Base-by-base conservation (phyloP, 2,797 vertebrate species). In the Heteromormyrus szaboi region DNA sequence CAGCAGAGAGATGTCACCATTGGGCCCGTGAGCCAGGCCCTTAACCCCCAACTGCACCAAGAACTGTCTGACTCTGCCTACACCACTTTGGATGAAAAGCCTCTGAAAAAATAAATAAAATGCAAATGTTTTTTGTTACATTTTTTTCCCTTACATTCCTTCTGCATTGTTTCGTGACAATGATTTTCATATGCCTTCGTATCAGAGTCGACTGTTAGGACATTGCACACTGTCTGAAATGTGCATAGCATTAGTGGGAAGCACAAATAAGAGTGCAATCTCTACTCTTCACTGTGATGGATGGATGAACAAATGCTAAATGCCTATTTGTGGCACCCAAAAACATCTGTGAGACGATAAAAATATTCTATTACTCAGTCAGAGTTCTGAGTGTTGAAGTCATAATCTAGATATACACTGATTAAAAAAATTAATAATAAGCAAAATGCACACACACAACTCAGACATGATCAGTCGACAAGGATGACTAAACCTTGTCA, bases 401-500 rank as follows among this genome's bases (percentile, higher is more conserved):
- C 53, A 86, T 56, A 37, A 37, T 86, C 50, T 37, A 54, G 5
- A 19, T 33, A 41, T 33, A 19, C 48, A 25, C 44, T 85, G 25
- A 46, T 81, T 2, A 1, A 44, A 29, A 85, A 51, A 50, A 29
- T 14, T 9, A 51, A 41, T 53, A 11, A 7, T 76, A 76, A 41
- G 33, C 33, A 76, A 56, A 44, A 81, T 56, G 48, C 29, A 79
- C 48, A 44, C 7, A 88, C 14, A 76, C 46, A 68, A 46, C 88
- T 44, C 19, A 51, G 81, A 51, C 5, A 22, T 53, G n/a, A 33
- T 33, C n/a, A 37, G 33, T 54, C 46, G 33, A 19, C 12, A 46
- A 56, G 25, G n/a, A 29, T 33, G 46, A 7, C 6, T 7, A 17
- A 88, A 96, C 95, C 95, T 95, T 95, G 88, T 95, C 94, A 76